phyloP scores from a whole-genome alignment of 1,140 invertebrate genomes.

The Lepeophtheirus salmonis region DNA sequence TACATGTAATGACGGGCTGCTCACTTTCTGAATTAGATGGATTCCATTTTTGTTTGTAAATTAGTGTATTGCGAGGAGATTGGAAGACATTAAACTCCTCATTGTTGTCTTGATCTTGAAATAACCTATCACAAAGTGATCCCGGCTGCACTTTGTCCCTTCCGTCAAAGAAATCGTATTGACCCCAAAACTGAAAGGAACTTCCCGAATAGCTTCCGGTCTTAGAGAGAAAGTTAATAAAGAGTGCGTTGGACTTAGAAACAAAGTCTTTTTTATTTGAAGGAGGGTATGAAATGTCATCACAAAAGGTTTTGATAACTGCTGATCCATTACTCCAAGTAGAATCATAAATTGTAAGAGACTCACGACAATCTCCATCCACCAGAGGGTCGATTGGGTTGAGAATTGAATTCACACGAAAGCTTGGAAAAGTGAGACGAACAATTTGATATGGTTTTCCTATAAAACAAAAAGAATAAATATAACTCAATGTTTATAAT shows the following conservation, averaged over 20 bases:
- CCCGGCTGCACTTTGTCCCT: neutral
- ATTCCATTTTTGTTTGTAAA: conserved; percentile 2
- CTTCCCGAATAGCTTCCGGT: conserved; percentile 10
- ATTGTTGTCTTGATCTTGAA: too few relatives aligned
- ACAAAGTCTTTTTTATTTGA: neutral
- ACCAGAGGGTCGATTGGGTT: neutral
- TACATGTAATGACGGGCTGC: neutral
- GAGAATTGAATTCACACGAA: neutral
- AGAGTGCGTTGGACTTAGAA: neutral
- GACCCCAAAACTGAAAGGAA: neutral
- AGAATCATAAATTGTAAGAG: neutral
- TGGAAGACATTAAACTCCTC: neutral
- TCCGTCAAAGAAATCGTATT: conserved; percentile 9
- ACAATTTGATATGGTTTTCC: conserved; percentile 2
- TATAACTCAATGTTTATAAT: too few relatives aligned
- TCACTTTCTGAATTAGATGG: neutral
- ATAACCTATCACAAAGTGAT: neutral
- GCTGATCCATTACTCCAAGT: conserved; percentile 1
- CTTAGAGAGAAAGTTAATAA: neutral
- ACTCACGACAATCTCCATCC: neutral
- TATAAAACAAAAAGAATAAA: neutral
- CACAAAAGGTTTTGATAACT: conserved; percentile 6
- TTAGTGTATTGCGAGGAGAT: conserved; percentile 1
- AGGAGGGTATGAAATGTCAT: neutral
- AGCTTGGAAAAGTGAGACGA: neutral